Conservation (phyloP, 2,113 vertebrate species). For the Mola mola region DNA sequence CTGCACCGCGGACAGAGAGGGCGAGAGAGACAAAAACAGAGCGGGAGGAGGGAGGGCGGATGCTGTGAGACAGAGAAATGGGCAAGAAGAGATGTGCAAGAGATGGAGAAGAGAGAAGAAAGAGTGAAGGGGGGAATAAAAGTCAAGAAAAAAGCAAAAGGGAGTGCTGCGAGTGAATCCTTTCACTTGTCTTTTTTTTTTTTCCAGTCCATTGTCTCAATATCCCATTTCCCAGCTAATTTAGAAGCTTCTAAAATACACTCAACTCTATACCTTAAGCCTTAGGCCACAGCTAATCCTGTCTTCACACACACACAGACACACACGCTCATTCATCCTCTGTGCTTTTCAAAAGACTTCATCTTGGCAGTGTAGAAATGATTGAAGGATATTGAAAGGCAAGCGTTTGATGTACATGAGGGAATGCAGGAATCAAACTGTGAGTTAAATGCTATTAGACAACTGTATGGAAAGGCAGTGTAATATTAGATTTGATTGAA, state of each 20-base stretch:
- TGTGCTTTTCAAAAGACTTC: constrained; percentile 78
- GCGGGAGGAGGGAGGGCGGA: background rate
- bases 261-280: constrained; percentile 80
- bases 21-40: constrained; percentile 3
- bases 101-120: background rate
- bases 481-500: constrained; percentile 83
- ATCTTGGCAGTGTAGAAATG: constrained; percentile 75
- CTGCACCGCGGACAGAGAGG: constrained; percentile 38
- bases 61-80: too few species aligned
- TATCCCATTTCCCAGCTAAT: constrained; percentile 82
- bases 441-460: constrained; percentile 82
- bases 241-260: constrained; percentile 82
- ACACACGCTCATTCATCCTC: constrained; percentile 66
- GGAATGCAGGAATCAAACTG: constrained; percentile 78
- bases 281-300: constrained; percentile 79
- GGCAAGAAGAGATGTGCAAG: background rate
- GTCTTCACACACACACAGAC: constrained; percentile 59
- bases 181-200: constrained; percentile 73
- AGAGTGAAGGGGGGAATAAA: constrained; percentile 4
- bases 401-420: constrained; percentile 78
- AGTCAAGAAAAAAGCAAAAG: too few species aligned
- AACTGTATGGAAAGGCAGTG: constrained; percentile 77
- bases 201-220: constrained; percentile 79
- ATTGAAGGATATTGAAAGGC: constrained; percentile 76
- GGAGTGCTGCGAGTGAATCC: constrained; percentile 71